phyloP scores from a whole-genome alignment of 2,888 invertebrate species.

The Lasioglossum calceatum region DNA sequence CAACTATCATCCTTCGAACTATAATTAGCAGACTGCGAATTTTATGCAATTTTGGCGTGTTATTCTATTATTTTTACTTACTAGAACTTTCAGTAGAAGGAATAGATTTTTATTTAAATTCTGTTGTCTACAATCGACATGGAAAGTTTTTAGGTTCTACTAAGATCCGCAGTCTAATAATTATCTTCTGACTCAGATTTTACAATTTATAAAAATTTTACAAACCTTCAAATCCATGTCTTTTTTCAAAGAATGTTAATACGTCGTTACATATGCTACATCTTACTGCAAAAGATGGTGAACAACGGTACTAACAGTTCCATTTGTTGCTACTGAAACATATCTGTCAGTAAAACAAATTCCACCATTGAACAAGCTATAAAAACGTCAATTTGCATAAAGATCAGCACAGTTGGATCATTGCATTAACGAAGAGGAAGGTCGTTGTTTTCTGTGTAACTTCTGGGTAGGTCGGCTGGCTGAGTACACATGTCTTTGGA shows the following conservation, averaged over 20 bases:
- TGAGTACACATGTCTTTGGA: background rate
- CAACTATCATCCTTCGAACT: no score
- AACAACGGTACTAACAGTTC: no score
- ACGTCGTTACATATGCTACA: no score
- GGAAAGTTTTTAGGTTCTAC: background rate
- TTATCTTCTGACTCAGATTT: background rate
- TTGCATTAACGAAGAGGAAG: background rate
- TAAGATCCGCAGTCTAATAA: background rate
- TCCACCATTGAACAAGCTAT: background rate
- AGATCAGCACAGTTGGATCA: background rate
- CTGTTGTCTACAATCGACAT: background rate
- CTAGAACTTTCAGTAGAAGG: background rate
- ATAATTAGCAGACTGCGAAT: no score
- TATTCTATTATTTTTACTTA: no score
- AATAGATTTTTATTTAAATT: background rate
- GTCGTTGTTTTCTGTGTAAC: background rate
- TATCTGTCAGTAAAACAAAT: background rate
- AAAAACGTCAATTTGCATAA: background rate
- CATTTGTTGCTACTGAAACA: background rate
- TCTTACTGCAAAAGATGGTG: no score
- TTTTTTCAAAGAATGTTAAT: no score
- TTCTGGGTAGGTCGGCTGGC: background rate
- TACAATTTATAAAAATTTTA: no score
- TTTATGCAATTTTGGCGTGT: no score
- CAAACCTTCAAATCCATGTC: no score